These are phyloP conservation scores for Malurus splendens DNA, from an alignment of 2,797 vertebrate genomes.

Conservation along the genomic window DNA sequence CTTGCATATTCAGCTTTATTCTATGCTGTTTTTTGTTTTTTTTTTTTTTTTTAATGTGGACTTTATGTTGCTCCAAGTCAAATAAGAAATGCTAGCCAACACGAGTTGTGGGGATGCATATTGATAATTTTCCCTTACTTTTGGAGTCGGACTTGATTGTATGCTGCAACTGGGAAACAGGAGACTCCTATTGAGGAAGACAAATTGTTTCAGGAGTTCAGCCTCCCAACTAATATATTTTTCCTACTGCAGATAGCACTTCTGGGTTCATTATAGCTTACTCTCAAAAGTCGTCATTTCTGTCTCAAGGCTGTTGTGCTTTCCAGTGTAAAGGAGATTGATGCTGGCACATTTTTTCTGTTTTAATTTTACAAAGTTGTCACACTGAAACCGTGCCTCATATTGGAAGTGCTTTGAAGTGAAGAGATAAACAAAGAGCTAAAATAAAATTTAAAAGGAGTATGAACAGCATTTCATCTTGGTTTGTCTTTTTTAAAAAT, in stretches of 20 bases:
- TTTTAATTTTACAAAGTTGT: conserved; percentile 69
- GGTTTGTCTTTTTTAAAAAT: conserved; percentile 45
- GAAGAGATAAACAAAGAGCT: conserved; percentile 66
- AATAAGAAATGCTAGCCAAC: neutral
- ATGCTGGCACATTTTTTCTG: conserved; percentile 54
- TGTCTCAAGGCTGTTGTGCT: conserved; percentile 51
- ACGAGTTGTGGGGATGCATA: neutral
- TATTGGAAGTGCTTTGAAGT: conserved; percentile 66
- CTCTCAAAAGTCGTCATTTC: conserved; percentile 44
- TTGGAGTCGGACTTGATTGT: neutral
- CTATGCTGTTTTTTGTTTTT: neutral
- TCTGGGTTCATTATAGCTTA: conserved; percentile 37
- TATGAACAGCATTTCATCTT: conserved; percentile 65
- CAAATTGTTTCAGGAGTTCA: conserved; percentile 1
- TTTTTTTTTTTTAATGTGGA: neutral
- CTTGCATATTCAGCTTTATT: neutral
- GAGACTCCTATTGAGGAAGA: neutral
- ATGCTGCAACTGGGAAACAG: neutral
- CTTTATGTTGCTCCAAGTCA: neutral
- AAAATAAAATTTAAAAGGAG: conserved; percentile 72
- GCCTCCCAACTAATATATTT: neutral
- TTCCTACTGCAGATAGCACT: conserved; percentile 10
- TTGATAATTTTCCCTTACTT: neutral
- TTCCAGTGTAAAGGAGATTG: conserved; percentile 60
- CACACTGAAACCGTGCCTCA: conserved; percentile 51